Base-by-base conservation (phyloP, 1,140 invertebrate genomes). In the Yoshiicerus persimilis region DNA sequence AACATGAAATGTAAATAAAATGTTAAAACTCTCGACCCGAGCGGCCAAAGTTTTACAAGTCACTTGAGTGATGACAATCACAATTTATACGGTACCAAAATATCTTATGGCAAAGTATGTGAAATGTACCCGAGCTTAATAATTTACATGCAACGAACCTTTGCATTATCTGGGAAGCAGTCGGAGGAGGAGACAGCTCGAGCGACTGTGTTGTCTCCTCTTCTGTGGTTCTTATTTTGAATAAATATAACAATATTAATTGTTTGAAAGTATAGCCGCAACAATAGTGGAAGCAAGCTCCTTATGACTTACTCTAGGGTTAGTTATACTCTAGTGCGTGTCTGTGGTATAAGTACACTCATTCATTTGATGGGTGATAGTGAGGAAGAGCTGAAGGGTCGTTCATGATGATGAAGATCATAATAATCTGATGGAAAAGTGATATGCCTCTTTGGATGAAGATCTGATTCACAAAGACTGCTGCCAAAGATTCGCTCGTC, bases 381-480 rank as follows among this genome's bases (percentile, higher is more conserved):
- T 34, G 75, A 80, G 75, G 20, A 36, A 80, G 75, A 80, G 32
- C 34, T n/a, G n/a, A 38, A 38, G n/a, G 30, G 75, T 20, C n/a
- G n/a, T n/a, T 4, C 25, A 70, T 70, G 66, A 70, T 70, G 75
- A 36, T 80, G 75, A 80, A 34, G 75, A 80, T 80, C 27, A 80
- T 80, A 23, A 32, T 36, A 36, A 80, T 80, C 75, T 80, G 75
- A 80, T 80, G 75, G 75, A 80, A 80, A 80, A 80, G 75, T 80
- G 75, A 80, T 36, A 80, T 38, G 75, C 75, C 75, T 80, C 75
- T 80, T 80, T 80, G 75, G 75, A 80, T 80, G 75, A 80, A 80
- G 75, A 80, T 80, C 75, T 80, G 75, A 80, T 80, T 80, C 75
- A 80, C 75, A 80, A 80, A 80, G 75, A 80, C 75, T 80, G 75